phyloP scores from a whole-genome alignment of 2,113 vertebrate genomes.

The Larimichthys polyactis region DNA sequence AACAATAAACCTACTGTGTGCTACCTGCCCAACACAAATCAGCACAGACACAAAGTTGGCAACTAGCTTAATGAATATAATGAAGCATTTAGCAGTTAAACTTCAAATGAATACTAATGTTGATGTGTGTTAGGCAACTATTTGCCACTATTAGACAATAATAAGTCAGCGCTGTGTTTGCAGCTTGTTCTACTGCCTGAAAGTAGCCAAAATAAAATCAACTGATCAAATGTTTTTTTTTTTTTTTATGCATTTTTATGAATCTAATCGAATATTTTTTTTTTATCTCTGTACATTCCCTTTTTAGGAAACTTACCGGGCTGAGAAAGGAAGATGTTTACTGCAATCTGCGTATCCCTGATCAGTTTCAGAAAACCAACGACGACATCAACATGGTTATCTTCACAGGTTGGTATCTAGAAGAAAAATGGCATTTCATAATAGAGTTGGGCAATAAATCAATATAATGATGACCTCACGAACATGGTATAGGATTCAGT shows the following conservation, averaged over 20 bases:
- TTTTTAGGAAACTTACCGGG: constrained; percentile 75
- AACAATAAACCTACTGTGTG: constrained; percentile 12
- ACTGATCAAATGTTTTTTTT: background rate
- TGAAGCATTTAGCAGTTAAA: constrained; percentile 4
- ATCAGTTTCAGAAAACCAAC: constrained; percentile 69
- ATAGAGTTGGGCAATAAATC: background rate
- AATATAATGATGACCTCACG: background rate
- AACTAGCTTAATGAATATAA: background rate
- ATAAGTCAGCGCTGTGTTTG: background rate
- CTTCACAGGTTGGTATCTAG: constrained; percentile 74
- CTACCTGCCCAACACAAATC: background rate
- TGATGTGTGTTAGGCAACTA: background rate
- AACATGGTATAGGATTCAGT: background rate
- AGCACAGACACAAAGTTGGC: background rate
- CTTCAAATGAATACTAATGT: background rate
- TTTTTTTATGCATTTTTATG: background rate
- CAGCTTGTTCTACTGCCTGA: background rate
- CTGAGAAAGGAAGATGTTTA: constrained; percentile 81
- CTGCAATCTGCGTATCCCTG: constrained; percentile 79
- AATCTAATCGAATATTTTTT: background rate
- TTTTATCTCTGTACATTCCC: background rate
- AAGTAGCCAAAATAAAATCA: background rate
- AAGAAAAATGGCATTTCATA: background rate
- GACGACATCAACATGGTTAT: constrained; percentile 84
- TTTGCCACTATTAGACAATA: background rate